Evolutionary conservation across 2,113 vertebrate species (phyloP), one percentile per base, ranked within the genome.

Genomic region (Ictalurus punctatus): DNA sequence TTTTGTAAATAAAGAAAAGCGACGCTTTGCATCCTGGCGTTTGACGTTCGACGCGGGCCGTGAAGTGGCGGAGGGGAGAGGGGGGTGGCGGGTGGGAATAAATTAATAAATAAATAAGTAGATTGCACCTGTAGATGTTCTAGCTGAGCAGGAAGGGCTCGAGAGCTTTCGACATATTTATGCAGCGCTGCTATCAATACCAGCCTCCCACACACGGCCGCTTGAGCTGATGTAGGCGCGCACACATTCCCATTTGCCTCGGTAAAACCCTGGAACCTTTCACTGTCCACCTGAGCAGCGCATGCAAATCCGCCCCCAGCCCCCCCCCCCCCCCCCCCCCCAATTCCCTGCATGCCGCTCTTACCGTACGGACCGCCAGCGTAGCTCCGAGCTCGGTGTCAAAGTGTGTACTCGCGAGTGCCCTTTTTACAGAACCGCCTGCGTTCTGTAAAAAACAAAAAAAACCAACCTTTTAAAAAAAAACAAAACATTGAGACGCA

Each of bases 121-220:
- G 6, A 48, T 48, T 48, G 81, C 59, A 83, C 81, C 81, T 83
- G 81, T 83, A 61, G 81, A 83, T 54, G 87, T 84, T 71, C 86
- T 44, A 48, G 58, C 69, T 52, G 81, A 65, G 37, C 81, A 37
- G 83, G 79, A 91, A 87, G 80, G 30, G 40, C 65, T 86, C 58
- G 52, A 56, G 74, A 90, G 87, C 87, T 87, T 85, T 91, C 85
- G 34, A 58, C 86, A 78, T 90, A 84, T 90, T 90, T 90, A 88
- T 79, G 89, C 86, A 14, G 86, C 61, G 65, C 74, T 87, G 84
- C 89, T 90, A 89, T 91, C 89, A 90, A 90, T 89, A 90, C 87
- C 84, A 58, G 63, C 89, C 89, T 90, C 89, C 91, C 85, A 89
- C 87, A 86, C 89, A 59, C 82, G 44, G 86, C 84, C 52, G 87